These are phyloP conservation scores for Chaetura pelagica DNA, from an alignment of 2,113 vertebrate genomes.

Conservation along the genomic window DNA sequence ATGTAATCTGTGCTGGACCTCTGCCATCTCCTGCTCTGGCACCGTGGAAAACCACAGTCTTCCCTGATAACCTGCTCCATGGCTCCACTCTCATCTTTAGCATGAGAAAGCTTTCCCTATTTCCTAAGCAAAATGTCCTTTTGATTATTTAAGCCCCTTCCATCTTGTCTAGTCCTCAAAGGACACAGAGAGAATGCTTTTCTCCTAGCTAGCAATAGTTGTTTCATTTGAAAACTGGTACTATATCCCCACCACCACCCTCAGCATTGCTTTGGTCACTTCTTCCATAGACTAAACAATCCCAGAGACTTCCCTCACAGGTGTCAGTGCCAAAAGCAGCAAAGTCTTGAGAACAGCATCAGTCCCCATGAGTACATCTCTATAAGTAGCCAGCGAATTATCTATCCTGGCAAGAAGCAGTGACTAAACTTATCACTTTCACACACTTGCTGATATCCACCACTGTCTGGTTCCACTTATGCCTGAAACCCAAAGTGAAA, in stretches of 20 bases:
- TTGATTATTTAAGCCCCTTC: neutral
- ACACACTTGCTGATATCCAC: neutral
- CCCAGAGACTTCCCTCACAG: neutral
- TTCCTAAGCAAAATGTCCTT: neutral
- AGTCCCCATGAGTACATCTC: neutral
- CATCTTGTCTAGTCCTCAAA: neutral
- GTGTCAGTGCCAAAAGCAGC: slow-evolving; percentile 1
- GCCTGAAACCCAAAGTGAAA: neutral
- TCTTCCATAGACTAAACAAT: neutral
- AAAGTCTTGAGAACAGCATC: neutral
- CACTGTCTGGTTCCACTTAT: neutral
- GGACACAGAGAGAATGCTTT: neutral
- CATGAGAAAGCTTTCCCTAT: neutral
- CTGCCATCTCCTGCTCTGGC: neutral
- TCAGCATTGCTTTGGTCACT: neutral
- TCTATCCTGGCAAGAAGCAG: neutral
- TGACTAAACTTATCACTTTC: neutral
- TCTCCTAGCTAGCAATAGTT: neutral
- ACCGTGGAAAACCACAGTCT: neutral
- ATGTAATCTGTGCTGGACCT: neutral
- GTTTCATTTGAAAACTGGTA: neutral
- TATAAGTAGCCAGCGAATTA: neutral
- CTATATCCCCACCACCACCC: rapidly evolving
- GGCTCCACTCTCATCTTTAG: neutral
- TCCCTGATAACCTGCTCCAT: neutral